Base-by-base conservation (phyloP, 2,888 invertebrate species). In the Erebia palarica region DNA sequence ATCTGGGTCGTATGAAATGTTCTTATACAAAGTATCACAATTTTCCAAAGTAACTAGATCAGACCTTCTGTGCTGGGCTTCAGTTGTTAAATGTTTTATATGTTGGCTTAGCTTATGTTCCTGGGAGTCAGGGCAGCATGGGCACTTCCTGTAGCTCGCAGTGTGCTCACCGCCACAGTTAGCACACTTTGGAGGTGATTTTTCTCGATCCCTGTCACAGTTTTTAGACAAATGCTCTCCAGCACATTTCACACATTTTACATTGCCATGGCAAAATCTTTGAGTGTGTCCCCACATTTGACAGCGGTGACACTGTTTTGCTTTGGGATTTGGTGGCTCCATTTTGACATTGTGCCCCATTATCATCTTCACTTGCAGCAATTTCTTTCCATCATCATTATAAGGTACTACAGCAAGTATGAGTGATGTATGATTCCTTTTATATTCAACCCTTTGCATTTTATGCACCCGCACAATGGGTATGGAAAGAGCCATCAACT, bases 241-340 rank as follows among this genome's bases (percentile, higher is more conserved):
- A n/a, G 82, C 86, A 81, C 91, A 93, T 75, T 90, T 91, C 0
- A 91, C 87, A 80, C 91, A 92, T 65, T 81, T 86, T 3, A 84
- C 65, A 14, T 75, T 55, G 0, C 86, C 87, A 14, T 83, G 84
- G 68, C 92, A 91, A 76, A 85, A 87, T 18, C 86, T 81, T 73
- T 89, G 87, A 1, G 87, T 80, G 70, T 93, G 92, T 0, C 90
- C 91, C 86, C 89, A 92, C 72, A 81, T 82, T 74, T 92, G 93
- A 74, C 93, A 93, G 21, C 86, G 84, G 70, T 85, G 81, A 75
- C 92, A 92, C 72, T 93, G 92, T 55, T 76, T 85, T 1, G 76
- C 69, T 70, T 86, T 88, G 7, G 47, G 36, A 14, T 78, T 72
- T 1, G 87, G 86, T 9, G 84, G 84, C 75, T 93, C 90, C 65